These are phyloP conservation scores for Sebastiscus albofasciatus DNA, from an alignment of 2,797 vertebrate genomes.

Conservation along the genomic window DNA sequence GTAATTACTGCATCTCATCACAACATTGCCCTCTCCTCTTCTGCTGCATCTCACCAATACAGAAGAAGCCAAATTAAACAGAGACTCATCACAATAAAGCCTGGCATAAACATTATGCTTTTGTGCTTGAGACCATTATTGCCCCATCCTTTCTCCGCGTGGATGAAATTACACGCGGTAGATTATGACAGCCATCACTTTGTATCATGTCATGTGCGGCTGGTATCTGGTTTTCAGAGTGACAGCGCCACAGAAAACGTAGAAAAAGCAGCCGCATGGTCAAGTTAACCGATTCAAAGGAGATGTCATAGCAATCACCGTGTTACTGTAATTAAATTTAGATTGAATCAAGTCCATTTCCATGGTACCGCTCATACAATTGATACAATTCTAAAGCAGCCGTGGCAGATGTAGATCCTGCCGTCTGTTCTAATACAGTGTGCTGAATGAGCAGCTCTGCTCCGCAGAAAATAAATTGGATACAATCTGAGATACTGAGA, in stretches of 20 bases:
- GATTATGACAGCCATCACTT: constrained; percentile 73
- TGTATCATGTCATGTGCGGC: constrained; percentile 55
- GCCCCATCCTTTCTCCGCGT: constrained; percentile 61
- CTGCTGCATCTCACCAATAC: constrained; percentile 66
- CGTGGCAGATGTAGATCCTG: constrained; percentile 67
- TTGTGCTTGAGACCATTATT: constrained; percentile 71
- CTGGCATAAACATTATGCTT: constrained; percentile 77
- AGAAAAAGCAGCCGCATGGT: constrained; percentile 56
- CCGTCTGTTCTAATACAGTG: constrained; percentile 63
- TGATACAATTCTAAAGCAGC: constrained; percentile 67
- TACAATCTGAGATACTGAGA: constrained; percentile 68
- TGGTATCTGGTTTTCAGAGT: constrained; percentile 59
- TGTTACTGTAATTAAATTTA: constrained; percentile 75
- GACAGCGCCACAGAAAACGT: constrained; percentile 41
- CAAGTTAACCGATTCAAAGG: constrained; percentile 70
- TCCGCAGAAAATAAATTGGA: constrained; percentile 71
- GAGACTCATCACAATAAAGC: constrained; percentile 81
- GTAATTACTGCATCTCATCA: constrained; percentile 82
- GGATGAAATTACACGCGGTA: constrained; percentile 68
- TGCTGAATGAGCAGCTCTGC: constrained; percentile 68
- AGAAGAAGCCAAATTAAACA: constrained; percentile 78
- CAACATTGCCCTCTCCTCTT: constrained; percentile 68
- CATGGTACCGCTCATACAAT: constrained; percentile 64
- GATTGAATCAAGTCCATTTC: constrained; percentile 74
- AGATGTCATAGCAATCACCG: constrained; percentile 67